A percentile compares a stretch with the other conserved stretches of the same genome.
Conservation (phyloP, 2,113 vertebrate species). For the Sminthopsis crassicaudata region DNA sequence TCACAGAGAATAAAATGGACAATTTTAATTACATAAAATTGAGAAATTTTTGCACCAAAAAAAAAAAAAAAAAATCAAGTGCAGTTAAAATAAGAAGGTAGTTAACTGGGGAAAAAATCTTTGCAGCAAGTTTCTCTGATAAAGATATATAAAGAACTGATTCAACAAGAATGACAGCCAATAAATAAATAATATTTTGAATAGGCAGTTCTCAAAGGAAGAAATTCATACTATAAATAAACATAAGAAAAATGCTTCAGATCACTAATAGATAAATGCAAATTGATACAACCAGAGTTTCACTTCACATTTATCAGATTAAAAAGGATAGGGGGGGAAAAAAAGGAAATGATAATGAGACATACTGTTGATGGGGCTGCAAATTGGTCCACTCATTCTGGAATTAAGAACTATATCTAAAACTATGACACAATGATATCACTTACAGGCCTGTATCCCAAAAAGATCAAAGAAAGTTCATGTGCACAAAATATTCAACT, state of each 20-base stretch:
- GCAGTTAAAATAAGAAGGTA: background rate
- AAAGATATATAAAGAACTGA: background rate
- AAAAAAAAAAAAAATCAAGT: background rate
- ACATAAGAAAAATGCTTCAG: background rate
- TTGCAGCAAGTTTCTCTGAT: background rate
- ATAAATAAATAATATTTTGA: background rate
- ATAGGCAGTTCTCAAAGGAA: background rate
- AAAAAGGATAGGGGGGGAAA: background rate
- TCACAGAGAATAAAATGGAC: background rate
- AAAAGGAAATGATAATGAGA: background rate
- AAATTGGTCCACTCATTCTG: background rate
- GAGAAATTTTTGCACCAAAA: background rate
- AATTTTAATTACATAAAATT: background rate
- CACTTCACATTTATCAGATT: background rate
- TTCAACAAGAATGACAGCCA: background rate
- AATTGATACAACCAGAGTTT: background rate
- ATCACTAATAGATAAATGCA: background rate
- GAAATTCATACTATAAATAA: background rate
- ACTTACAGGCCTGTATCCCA: background rate
- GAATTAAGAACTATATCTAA: background rate
- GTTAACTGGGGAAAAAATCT: background rate
- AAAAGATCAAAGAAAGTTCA: background rate
- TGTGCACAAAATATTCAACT: background rate
- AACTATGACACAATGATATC: background rate
- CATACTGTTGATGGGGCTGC: background rate